Conservation (phyloP, 2,797 vertebrate genomes). For the Meda fulgida region DNA sequence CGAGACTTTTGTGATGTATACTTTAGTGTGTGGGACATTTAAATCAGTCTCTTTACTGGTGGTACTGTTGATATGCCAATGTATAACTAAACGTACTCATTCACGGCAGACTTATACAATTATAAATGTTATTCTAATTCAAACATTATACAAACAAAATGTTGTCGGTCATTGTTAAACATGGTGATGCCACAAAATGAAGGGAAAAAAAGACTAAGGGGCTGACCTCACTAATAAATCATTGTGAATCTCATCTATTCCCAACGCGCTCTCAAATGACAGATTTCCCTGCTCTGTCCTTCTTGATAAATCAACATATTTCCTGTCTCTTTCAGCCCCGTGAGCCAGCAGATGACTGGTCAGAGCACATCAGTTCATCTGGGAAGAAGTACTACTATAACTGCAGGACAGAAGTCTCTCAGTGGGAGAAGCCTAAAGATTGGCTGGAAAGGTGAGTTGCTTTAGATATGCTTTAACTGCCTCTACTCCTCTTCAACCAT, state of each 20-base stretch:
- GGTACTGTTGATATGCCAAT: not conserved
- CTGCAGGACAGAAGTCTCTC: conserved; percentile 98
- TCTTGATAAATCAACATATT: not conserved
- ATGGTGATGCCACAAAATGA: not conserved
- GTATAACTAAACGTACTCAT: not conserved
- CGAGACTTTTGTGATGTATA: not conserved
- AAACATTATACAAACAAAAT: not conserved
- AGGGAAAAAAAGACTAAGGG: no score
- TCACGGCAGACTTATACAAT: not conserved
- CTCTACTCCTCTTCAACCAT: not conserved
- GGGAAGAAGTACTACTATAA: conserved; percentile 99
- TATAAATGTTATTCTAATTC: not conserved
- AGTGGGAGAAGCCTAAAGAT: conserved; percentile 99
- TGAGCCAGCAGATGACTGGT: conserved; percentile 98
- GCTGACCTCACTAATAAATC: not conserved
- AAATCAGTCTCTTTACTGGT: not conserved
- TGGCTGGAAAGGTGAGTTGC: conserved; percentile 92
- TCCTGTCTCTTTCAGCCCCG: conserved; percentile 71
- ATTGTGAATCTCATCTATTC: not conserved
- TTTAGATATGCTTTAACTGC: not conserved
- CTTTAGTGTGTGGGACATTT: not conserved
- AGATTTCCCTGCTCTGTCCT: not conserved
- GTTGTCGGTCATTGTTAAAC: not conserved
- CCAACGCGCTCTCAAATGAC: not conserved
- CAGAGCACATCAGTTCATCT: conserved; percentile 99